These are phyloP conservation scores for Phragmatobia fuliginosa DNA, from an alignment of 2,888 invertebrate species.

Conservation along the genomic window DNA sequence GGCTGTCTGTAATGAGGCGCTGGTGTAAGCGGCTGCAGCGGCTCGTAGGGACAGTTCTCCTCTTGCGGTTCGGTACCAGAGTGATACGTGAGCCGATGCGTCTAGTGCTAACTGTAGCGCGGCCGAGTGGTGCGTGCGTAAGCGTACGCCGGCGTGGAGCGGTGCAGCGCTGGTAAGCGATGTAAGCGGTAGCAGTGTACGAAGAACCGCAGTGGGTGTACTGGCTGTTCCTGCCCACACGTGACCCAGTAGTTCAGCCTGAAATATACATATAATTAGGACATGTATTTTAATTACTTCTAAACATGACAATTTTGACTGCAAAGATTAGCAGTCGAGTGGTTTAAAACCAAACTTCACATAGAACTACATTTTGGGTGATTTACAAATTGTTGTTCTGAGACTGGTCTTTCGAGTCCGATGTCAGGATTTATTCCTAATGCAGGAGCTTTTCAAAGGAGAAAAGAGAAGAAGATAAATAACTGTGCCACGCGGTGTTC, in stretches of 20 bases:
- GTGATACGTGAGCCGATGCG: conserved; percentile 43
- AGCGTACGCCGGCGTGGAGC: conserved; percentile 39
- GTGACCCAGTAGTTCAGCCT: conserved; percentile 73
- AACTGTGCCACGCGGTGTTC: not conserved
- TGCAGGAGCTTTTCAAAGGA: no score
- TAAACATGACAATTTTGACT: no score
- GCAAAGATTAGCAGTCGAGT: no score
- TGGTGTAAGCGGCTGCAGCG: conserved; percentile 36
- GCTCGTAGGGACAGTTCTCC: conserved; percentile 30
- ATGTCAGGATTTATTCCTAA: no score
- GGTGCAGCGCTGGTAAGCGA: conserved; percentile 28
- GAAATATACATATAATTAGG: conserved; percentile 13
- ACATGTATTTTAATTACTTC: not conserved
- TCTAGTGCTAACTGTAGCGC: conserved; percentile 48
- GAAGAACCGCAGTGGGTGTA: conserved; percentile 65
- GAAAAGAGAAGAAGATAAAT: no score
- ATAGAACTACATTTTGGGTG: no score
- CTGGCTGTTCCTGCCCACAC: conserved; percentile 76
- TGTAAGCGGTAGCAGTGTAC: conserved; percentile 49
- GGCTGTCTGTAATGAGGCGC: conserved; percentile 54
- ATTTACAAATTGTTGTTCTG: no score
- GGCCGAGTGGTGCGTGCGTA: conserved; percentile 33
- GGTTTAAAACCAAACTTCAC: no score
- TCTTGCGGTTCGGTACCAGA: conserved; percentile 56
- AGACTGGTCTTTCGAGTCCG: no score